Evolutionary conservation across 2,797 vertebrate genomes (phyloP), one percentile per base, ranked within the genome.

Genomic region (Trichosurus vulpecula): DNA sequence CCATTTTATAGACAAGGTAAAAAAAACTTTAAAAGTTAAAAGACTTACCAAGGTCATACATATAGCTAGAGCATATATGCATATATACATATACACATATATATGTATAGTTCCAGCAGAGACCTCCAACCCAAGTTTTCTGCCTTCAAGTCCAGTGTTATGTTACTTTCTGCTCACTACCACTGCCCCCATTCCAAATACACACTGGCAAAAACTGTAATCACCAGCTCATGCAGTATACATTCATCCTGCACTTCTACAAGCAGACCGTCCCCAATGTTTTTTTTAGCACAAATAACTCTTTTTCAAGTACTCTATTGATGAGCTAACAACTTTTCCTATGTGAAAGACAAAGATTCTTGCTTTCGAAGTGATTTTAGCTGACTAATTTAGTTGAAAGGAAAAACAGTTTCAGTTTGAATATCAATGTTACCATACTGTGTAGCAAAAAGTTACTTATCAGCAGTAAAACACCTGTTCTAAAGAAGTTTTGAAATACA

Each of bases 391-490:
- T 96, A 96, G 94, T 13, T 95, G 30, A 95, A 95, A 95, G 96
- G 91, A 95, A 97, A 95, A 95, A 74, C 47, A 95, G 90, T 95
- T 97, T 96, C 95, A 94, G 58, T n/a, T 94, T 94, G 55, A 97
- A 93, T 95, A 97, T 96, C 96, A 94, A 94, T 92, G 92, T n/a
- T 55, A 92, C 55, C 96, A 95, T n/a, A 90, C 66, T 94, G 90
- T 66, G n/a, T 94, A 54, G 94, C 94, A 97, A 95, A 96, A 95
- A 56, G 54, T 95, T 89, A 95, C 94, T 97, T 97, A 97, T 96
- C 95, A 95, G 93, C 92, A 96, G 96, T 81, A 96, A 96, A 97
- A 97, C 96, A 98, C 52, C 96, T 97, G 94, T 52, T 93, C 22
- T 56, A 41, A 61, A 94, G 90, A 96, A 96, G 61, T 95, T 91